These are phyloP conservation scores for Scaeva pyrastri DNA, from an alignment of 2,888 invertebrate species.

Conservation along the genomic window DNA sequence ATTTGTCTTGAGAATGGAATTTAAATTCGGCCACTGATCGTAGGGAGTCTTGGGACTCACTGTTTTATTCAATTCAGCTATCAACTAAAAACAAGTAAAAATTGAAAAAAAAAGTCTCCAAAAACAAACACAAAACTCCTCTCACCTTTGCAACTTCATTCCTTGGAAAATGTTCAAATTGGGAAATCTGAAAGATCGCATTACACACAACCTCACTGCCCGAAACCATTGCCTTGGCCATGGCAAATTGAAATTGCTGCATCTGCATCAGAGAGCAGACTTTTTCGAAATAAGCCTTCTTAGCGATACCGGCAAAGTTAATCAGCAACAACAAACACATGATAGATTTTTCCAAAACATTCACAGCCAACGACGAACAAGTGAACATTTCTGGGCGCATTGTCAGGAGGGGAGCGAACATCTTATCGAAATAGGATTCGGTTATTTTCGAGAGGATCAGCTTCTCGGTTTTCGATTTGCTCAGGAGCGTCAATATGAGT, in stretches of 20 bases:
- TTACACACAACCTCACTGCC: slow-evolving; percentile 79
- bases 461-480: slow-evolving; percentile 81
- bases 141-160: slow-evolving; percentile 80
- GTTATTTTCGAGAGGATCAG: slow-evolving; percentile 81
- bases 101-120: not conserved
- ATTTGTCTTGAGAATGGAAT: slow-evolving; percentile 80
- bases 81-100: slow-evolving; percentile 76
- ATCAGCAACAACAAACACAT: slow-evolving; percentile 81
- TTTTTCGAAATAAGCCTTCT: slow-evolving; percentile 82
- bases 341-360: slow-evolving; percentile 81
- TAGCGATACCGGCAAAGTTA: slow-evolving; percentile 81
- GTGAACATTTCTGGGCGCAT: slow-evolving; percentile 78
- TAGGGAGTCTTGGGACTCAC: slow-evolving; percentile 59
- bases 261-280: slow-evolving; percentile 80
- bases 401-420: slow-evolving; percentile 79
- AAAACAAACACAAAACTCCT: no score
- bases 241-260: slow-evolving; percentile 81
- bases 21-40: slow-evolving; percentile 82
- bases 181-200: slow-evolving; percentile 82
- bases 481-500: slow-evolving; percentile 79
- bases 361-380: slow-evolving; percentile 61
- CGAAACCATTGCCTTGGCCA: slow-evolving; percentile 81
- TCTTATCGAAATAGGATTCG: slow-evolving; percentile 83
- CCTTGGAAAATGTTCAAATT: slow-evolving; percentile 81
- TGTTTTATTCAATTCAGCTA: slow-evolving; percentile 77